Evolutionary conservation across 2,797 vertebrate species (phyloP), one percentile per base, ranked within the genome.

Genomic region (Eulemur rubriventer): DNA sequence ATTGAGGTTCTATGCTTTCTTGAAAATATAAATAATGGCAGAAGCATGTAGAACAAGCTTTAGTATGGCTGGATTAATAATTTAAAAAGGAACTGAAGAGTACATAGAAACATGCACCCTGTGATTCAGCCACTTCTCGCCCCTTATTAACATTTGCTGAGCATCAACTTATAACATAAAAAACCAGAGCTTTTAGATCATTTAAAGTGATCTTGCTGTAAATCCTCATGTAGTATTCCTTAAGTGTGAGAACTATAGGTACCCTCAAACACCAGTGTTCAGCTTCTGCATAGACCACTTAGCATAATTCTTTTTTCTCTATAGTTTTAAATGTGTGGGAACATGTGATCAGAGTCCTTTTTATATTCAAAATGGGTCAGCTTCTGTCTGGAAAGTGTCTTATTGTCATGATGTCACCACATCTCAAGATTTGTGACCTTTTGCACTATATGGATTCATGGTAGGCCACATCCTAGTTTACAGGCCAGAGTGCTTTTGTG

Each of bases 321-420:
- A 94, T 97, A 97, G 98, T 98, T 98, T 98, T 99, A 99, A 99
- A 99, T 99, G 99, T 99, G 99, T 99, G 99, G 99, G 99, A 99
- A 99, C 99, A 99, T 99, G 99, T 99, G 99, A 99, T 99, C 99
- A 98, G 98, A 98, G 98, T 99, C 98, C 99, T 99, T 99, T 99
- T 99, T 99, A 98, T 98, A 99, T 98, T 99, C 99, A 99, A 99
- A 99, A 99, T 99, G 98, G 99, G 99, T 99, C 98, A 99, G 99
- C 99, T 99, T 99, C 99, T 99, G 99, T 99, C 99, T 99, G 98
- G 98, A 99, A 99, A 99, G 99, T 99, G 99, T 99, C 99, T 99
- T 99, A 99, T 99, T 99, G 99, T 99, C 99, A 99, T 99, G 99
- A 99, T 99, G 99, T 99, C 99, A 99, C 99, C 98, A 98, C 99